A percentile compares a stretch with the other conserved stretches of the same genome.
Conservation (phyloP, 2,797 vertebrate genomes). For the Onychomys torridus region DNA sequence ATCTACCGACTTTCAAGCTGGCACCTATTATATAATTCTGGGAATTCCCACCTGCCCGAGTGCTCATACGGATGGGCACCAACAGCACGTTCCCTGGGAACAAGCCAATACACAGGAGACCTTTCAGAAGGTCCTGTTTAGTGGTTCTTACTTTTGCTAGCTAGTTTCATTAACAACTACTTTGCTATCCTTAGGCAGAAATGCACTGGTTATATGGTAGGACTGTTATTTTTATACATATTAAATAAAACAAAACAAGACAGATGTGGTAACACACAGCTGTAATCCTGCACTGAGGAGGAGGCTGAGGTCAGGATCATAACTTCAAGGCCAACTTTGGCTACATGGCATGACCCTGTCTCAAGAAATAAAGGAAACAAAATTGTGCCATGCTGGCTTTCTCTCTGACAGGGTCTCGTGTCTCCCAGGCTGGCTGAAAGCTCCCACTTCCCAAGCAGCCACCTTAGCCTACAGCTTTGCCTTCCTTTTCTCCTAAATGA, state of each 20-base stretch:
- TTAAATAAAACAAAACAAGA: slow-evolving; percentile 22
- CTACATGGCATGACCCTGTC: background rate
- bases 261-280: background rate
- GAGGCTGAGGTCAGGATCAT: background rate
- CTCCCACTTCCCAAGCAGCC: background rate
- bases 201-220: background rate
- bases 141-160: background rate
- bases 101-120: background rate
- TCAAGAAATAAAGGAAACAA: background rate
- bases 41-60: background rate
- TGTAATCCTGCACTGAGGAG: background rate
- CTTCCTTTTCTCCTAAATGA: background rate
- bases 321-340: background rate
- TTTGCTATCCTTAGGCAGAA: background rate
- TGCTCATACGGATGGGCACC: background rate
- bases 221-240: background rate
- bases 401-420: background rate
- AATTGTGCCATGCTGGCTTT: background rate
- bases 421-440: background rate
- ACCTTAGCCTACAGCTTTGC: background rate
- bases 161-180: background rate
- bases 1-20: background rate
- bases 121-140: background rate
- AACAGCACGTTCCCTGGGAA: background rate
- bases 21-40: background rate